Base-by-base conservation (phyloP, 92 coral and sea anemone species). In the Metridium senile region DNA sequence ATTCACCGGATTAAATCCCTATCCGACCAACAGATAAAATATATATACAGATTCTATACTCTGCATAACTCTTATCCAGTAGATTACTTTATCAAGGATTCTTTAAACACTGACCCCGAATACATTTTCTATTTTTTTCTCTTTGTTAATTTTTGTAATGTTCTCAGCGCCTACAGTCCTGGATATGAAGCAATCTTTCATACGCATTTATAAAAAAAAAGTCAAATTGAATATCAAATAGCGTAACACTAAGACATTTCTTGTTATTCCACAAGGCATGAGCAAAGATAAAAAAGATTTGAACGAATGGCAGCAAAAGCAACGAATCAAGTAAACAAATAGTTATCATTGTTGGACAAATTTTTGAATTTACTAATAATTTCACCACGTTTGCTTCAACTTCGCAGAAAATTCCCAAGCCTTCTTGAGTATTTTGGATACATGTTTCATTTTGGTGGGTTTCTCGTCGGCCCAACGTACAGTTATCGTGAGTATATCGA, bases 361-460 rank as follows among this genome's bases (percentile, higher is more conserved):
- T 54, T 54, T 21, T 45, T 57, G 22, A 13, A 6, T 25, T 16
- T 57, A 25, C 6, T 23, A 10, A 10, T 57, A 10, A 16, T 57
- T 19, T 57, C 62, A 57, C 62, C 11, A 3, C 59, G 25, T 54
- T 21, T 54, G 25, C 23, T 54, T 19, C 23, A 2, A 3, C 17
- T 28, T 28, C 1, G 18, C 76, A 93, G 98, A 70, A 88, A 79
- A 74, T 74, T 78, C 28, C 98, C 98, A 17, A 76, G 76, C 47
- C 26, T 84, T 11, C 76, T 93, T 74, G 98, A 89, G 58, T 93
- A 84, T 71, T 93, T 93, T 71, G 87, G 92, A 29, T 93, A 93
- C 33, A 43, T 86, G 64, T 89, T 93, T 35, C 94, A 93, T 78
- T 93, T 80, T 78, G 84, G 92, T 33, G 76, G 76, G 72, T 26